Conservation (phyloP, 2,797 vertebrate species). For the Numenius phaeopus region DNA sequence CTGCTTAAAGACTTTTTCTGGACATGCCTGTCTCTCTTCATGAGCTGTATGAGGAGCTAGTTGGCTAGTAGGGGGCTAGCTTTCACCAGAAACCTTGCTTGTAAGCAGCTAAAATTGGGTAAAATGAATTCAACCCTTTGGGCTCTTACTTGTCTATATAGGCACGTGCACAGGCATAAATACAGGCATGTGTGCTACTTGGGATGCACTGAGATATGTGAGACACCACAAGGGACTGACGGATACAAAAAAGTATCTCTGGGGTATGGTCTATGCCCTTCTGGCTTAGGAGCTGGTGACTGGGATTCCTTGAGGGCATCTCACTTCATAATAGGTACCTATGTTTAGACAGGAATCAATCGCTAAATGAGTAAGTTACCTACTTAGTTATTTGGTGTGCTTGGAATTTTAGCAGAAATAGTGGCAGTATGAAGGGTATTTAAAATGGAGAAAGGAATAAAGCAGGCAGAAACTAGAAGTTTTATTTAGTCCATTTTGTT, state of each 20-base stretch:
- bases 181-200: neutral
- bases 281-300: neutral
- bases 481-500: neutral
- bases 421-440: neutral
- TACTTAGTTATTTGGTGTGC: neutral
- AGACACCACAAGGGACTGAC: neutral
- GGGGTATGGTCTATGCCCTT: neutral
- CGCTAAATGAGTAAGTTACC: neutral
- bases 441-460: neutral
- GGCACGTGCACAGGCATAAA: neutral
- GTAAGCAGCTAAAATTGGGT: neutral
- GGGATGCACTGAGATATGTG: neutral
- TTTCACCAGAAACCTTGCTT: neutral
- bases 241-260: neutral
- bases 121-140: neutral
- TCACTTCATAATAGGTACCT: neutral
- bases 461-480: neutral
- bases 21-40: neutral
- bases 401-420: neutral
- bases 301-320: neutral
- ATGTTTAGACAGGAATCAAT: neutral
- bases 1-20: neutral
- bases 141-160: neutral
- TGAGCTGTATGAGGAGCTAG: neutral
- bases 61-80: neutral